These are phyloP conservation scores for Gandaritis pyraliata DNA, from an alignment of 2,888 invertebrate species.

Conservation along the genomic window DNA sequence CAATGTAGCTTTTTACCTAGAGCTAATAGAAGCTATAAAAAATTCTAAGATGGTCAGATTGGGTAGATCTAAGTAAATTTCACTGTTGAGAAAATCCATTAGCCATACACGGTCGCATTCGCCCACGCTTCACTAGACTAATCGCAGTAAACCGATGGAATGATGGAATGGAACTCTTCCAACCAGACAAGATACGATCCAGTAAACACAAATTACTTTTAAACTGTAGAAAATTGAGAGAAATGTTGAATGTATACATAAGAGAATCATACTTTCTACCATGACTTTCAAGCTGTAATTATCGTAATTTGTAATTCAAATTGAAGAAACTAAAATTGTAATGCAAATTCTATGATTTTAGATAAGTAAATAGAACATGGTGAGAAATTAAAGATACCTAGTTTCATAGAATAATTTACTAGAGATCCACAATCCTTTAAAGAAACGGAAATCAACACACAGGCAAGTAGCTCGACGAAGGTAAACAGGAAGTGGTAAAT, in stretches of 20 bases:
- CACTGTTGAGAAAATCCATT: neutral
- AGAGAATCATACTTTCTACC: constrained; percentile 25
- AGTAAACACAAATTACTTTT: constrained; percentile 34
- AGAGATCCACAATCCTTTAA: neutral
- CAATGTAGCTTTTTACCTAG: no score
- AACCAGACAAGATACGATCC: constrained; percentile 31
- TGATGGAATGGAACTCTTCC: constrained; percentile 13
- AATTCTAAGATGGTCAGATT: no score
- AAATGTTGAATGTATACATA: constrained; percentile 17
- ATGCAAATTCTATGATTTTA: constrained; percentile 19
- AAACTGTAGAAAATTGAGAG: constrained; percentile 38
- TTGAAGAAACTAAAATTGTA: constrained; percentile 13
- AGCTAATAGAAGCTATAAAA: no score
- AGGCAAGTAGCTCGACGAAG: no score
- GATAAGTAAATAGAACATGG: constrained; percentile 16
- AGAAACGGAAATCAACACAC: neutral
- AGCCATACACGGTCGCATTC: neutral
- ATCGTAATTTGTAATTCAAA: constrained; percentile 19
- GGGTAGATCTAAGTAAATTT: no score
- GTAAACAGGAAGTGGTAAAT: no score
- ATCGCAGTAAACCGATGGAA: constrained; percentile 12
- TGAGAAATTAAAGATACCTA: constrained; percentile 6
- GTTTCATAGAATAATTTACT: constrained; percentile 1
- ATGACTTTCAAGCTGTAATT: constrained; percentile 14
- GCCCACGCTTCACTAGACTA: constrained; percentile 24